Evolutionary conservation across 2,113 vertebrate species (phyloP).

Genomic region (Spea multiplicata): DNA sequence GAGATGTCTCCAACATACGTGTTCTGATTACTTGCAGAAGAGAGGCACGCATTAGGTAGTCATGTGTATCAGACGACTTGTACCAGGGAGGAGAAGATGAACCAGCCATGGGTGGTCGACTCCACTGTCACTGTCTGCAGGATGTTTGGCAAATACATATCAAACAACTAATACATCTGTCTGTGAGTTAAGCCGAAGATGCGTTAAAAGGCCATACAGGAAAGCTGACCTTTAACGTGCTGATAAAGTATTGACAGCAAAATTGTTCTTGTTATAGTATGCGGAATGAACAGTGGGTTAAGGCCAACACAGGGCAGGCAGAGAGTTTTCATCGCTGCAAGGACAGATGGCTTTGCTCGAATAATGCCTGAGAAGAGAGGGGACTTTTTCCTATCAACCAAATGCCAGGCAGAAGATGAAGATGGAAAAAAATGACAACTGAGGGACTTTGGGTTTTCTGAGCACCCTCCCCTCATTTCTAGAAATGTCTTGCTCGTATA

Average conservation of each 20-base stretch:
- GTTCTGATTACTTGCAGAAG: not conserved
- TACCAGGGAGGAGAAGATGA: not conserved
- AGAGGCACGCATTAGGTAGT: not conserved
- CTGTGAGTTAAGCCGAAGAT: constrained; percentile 18
- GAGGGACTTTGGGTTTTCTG: constrained; percentile 17
- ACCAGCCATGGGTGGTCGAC: not conserved
- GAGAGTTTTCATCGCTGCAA: constrained; percentile 36
- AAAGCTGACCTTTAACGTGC: constrained; percentile 41
- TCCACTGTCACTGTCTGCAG: constrained; percentile 3
- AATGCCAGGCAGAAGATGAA: constrained; percentile 43
- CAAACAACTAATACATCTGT: constrained; percentile 41
- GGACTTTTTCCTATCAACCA: constrained; percentile 27
- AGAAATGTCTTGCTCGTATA: not conserved
- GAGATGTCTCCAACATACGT: not conserved
- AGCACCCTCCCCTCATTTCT: not conserved
- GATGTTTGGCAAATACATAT: constrained; percentile 18
- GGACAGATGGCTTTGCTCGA: constrained; percentile 45
- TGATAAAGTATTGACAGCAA: constrained; percentile 43
- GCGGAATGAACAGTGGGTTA: constrained; percentile 8
- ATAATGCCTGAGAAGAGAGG: constrained; percentile 33
- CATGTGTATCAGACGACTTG: not conserved
- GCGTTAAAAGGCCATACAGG: constrained; percentile 38
- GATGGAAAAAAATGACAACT: constrained; percentile 38
- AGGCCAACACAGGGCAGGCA: constrained; percentile 19
- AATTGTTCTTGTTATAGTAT: constrained; percentile 2